phyloP scores from a whole-genome alignment of 23 tunicate species.

The Aplidium turbinatum region DNA sequence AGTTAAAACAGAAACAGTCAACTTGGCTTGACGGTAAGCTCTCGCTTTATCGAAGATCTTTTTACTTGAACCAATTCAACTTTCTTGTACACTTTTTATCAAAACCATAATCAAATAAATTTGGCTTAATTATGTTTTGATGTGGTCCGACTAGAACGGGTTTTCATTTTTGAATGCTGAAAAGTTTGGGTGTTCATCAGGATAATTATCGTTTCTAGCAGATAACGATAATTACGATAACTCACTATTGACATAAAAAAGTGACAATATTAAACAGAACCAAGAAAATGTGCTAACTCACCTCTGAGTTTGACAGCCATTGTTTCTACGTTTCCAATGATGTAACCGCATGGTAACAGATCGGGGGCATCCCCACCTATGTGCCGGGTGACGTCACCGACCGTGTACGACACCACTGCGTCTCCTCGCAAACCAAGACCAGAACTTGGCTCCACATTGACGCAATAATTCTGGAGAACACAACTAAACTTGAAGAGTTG shows the following conservation, averaged over 20 bases:
- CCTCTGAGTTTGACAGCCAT: conserved; percentile 52
- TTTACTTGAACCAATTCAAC: too few relatives aligned
- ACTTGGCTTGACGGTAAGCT: not conserved
- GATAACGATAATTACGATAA: too few relatives aligned
- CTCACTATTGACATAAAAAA: too few relatives aligned
- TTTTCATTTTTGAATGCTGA: not conserved
- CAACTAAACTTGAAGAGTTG: not conserved
- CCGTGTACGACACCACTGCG: conserved; percentile 46
- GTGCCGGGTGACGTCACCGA: conserved; percentile 61
- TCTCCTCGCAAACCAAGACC: conserved; percentile 37
- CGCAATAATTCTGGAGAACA: conserved; percentile 59
- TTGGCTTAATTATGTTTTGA: not conserved
- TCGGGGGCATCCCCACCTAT: conserved; percentile 64
- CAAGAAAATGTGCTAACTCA: conserved; percentile 9
- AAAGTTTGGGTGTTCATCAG: too few relatives aligned
- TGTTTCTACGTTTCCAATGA: conserved; percentile 71
- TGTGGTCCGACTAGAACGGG: not conserved
- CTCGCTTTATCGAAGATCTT: too few relatives aligned
- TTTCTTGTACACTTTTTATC: too few relatives aligned
- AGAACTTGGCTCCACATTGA: conserved; percentile 46
- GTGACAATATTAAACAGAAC: too few relatives aligned
- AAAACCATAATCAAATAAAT: too few relatives aligned
- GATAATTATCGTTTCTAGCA: too few relatives aligned
- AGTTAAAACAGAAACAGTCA: too few relatives aligned
- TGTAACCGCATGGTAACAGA: conserved; percentile 82